Evolutionary conservation across 2,113 vertebrate species (phyloP).

Genomic region (Grus americana): DNA sequence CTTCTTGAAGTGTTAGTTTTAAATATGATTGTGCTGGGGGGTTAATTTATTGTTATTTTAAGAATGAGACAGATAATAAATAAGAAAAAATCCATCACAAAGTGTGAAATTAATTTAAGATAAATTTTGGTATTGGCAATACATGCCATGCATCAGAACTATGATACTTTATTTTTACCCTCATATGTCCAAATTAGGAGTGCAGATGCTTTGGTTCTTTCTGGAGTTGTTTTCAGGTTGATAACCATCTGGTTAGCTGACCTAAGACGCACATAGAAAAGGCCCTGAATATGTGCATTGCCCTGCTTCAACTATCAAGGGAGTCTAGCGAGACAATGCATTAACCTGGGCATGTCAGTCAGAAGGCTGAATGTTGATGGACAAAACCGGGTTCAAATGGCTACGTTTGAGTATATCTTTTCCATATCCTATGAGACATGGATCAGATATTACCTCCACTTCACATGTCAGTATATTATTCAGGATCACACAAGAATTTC

Average conservation of each 20-base stretch:
- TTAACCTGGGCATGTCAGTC: not conserved
- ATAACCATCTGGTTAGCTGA: not conserved
- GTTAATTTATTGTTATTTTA: not conserved
- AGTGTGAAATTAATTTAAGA: not conserved
- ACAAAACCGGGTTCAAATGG: not conserved
- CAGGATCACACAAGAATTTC: not conserved
- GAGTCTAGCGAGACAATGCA: not conserved
- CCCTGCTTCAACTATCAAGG: not conserved
- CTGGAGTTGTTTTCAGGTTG: not conserved
- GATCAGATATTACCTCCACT: not conserved
- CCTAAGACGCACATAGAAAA: not conserved
- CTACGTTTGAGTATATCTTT: not conserved
- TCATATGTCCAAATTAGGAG: not conserved
- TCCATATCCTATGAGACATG: not conserved
- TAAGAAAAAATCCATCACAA: not conserved
- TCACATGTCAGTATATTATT: not conserved
- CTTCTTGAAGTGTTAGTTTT: not conserved
- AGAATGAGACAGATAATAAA: not conserved
- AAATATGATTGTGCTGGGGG: not conserved
- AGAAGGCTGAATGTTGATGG: not conserved
- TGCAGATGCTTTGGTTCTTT: not conserved
- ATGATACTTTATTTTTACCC: not conserved
- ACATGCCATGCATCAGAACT: not conserved
- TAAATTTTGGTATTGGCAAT: not conserved
- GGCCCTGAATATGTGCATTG: not conserved